Base-by-base conservation (phyloP, 1,140 invertebrate genomes). In the Sesamia nonagrioides region DNA sequence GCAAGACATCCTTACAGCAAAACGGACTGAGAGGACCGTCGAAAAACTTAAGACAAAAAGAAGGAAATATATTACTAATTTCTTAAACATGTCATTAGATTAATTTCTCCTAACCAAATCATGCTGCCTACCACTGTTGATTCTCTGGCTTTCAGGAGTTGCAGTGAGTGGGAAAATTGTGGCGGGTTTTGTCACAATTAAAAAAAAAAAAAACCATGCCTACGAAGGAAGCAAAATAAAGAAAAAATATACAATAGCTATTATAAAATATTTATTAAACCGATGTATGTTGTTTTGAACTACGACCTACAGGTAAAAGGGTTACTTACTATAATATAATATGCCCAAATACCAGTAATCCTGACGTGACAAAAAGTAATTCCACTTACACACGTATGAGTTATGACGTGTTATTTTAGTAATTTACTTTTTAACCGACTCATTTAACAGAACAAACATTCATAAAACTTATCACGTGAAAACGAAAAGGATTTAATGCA, bases 281-380 rank as follows among this genome's bases (percentile, higher is more conserved):
- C 18, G 8, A 56, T 56, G 37, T 42, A 21, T 66, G 17, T 17
- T 42, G 61, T 40, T 18, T 42, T 42, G 17, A 63, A 35, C 37
- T 42, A 21, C 61, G 37, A 66, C n/a, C n/a, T 63, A 63, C 60
- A 63, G 6, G 54, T 60, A 60, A 60, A 60, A 66, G 61, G 61
- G 37, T 42, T 63, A 42, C 17, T 66, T n/a, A n/a, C n/a, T n/a
- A n/a, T n/a, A n/a, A n/a, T n/a, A n/a, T n/a, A n/a, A 40, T 21
- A 40, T 40, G 17, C 27, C 13, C 54, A 11, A 63, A 40, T 63
- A 63, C 60, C 35, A 60, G 37, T 40, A 27, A 15, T 60, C 45
- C n/a, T n/a, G n/a, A 45, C 72, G 72, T 60, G 72, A 60, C 40
- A 15, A 48, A 56, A 33, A 18, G 50, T 40, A 72, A 72, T 72